Percentiles rank a stretch among this genome's conserved stretches.
Evolutionary conservation across 2,113 vertebrate genomes (phyloP).

Genomic region (Ursus arctos): DNA sequence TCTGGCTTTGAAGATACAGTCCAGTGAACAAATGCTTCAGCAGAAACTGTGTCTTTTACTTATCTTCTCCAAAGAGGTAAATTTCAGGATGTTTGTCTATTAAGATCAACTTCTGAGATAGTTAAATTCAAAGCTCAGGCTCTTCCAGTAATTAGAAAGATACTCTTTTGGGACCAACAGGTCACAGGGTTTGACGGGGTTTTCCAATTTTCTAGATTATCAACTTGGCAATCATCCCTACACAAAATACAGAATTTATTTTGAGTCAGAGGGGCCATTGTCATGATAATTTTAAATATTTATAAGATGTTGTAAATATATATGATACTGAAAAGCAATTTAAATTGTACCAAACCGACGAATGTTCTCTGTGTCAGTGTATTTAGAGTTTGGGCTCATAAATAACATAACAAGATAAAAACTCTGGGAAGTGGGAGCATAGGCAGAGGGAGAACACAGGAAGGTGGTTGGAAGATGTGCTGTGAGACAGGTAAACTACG

Average conservation of each 20-base stretch:
- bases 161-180: constrained; percentile 71
- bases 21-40: constrained; percentile 34
- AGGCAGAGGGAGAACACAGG: neutral
- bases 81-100: constrained; percentile 77
- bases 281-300: constrained; percentile 78
- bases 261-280: constrained; percentile 62
- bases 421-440: neutral
- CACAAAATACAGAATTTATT: constrained; percentile 68
- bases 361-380: constrained; percentile 49
- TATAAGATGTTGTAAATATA: constrained; percentile 76
- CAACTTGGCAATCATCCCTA: constrained; percentile 76
- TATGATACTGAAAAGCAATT: constrained; percentile 62
- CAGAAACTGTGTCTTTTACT: constrained; percentile 68
- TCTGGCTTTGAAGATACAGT: constrained; percentile 49
- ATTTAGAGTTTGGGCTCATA: constrained; percentile 60
- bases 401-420: constrained; percentile 54
- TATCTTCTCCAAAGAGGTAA: constrained; percentile 74
- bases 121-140: constrained; percentile 50
- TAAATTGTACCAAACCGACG: constrained; percentile 56
- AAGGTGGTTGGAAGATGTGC: neutral
- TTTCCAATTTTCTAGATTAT: constrained; percentile 81
- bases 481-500: neutral
- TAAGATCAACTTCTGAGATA: constrained; percentile 61
- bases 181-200: constrained; percentile 71
- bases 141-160: constrained; percentile 73